A percentile compares a stretch with the other conserved stretches of the same genome.
Evolutionary conservation across 2,888 invertebrate genomes (phyloP).

Genomic region (Clunio marinus): DNA sequence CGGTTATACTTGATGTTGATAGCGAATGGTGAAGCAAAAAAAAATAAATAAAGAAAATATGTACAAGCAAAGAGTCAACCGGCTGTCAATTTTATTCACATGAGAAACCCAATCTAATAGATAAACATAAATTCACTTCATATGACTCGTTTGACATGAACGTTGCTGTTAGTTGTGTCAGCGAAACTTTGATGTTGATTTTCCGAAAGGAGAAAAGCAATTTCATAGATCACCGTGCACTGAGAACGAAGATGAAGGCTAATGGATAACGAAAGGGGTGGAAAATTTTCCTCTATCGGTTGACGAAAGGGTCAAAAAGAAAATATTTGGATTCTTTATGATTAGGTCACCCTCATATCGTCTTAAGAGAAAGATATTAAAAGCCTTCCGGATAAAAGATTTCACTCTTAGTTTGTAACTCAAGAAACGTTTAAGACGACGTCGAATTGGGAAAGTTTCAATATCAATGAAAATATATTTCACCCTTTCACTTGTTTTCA

Average conservation of each 20-base stretch:
- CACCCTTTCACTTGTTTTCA: neutral
- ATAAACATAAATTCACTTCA: conserved; percentile 21
- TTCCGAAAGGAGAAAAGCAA: no score
- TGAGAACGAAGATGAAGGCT: conserved; percentile 1
- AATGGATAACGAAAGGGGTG: conserved; percentile 12
- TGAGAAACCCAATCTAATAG: conserved; percentile 14
- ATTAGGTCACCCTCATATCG: neutral
- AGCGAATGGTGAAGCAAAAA: no score
- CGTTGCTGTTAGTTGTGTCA: no score
- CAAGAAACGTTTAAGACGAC: neutral
- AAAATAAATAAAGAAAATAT: no score
- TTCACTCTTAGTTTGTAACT: neutral
- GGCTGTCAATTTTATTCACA: conserved; percentile 10
- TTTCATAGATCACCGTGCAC: neutral
- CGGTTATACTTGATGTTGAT: no score
- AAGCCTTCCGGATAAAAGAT: neutral
- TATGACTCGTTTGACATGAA: conserved; percentile 9
- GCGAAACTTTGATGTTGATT: no score
- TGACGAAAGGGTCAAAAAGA: conserved; percentile 17
- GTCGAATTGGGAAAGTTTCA: neutral
- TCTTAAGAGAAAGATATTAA: conserved; percentile 3
- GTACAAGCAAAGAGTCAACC: conserved; percentile 4
- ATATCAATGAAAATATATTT: neutral
- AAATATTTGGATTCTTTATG: conserved; percentile 11
- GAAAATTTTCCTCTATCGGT: neutral